Conservation (phyloP, 2,113 vertebrate species). For the Cebidichthys violaceus region DNA sequence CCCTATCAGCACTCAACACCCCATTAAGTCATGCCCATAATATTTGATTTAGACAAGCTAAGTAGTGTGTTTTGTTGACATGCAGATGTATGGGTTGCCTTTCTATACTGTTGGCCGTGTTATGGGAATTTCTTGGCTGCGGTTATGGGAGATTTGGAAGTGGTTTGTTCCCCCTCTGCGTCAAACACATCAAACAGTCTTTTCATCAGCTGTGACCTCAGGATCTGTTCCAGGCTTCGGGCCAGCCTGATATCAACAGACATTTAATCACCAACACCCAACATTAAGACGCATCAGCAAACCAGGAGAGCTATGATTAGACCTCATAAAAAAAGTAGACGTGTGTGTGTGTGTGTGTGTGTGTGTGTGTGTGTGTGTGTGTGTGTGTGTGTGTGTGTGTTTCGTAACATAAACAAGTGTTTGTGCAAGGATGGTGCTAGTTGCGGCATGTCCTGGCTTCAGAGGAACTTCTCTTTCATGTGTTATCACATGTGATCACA, state of each 20-base stretch:
- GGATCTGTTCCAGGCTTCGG: constrained; percentile 55
- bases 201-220: constrained; percentile 64
- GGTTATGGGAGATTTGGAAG: constrained; percentile 57
- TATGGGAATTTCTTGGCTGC: constrained; percentile 53
- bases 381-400: constrained; percentile 5
- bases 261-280: constrained; percentile 59
- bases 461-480: constrained; percentile 50
- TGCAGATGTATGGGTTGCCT: constrained; percentile 23
- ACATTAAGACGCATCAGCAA: constrained; percentile 73
- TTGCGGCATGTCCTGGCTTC: constrained; percentile 51
- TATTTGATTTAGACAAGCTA: constrained; percentile 34
- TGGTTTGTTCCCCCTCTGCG: constrained; percentile 37
- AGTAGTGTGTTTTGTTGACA: constrained; percentile 19
- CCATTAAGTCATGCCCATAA: constrained; percentile 12
- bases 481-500: constrained; percentile 54
- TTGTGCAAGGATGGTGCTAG: constrained; percentile 37
- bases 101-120: constrained; percentile 8
- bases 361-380: constrained; percentile 6
- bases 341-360: constrained; percentile 11
- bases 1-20: background rate
- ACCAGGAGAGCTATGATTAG: constrained; percentile 63
- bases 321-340: constrained; percentile 26
- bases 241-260: constrained; percentile 66
- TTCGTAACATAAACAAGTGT: constrained; percentile 31
- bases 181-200: constrained; percentile 65